A percentile compares a stretch with the other conserved stretches of the same genome.
These are phyloP conservation scores for Listronotus oregonensis DNA, from an alignment of 1,140 invertebrate genomes.

Conservation along the genomic window DNA sequence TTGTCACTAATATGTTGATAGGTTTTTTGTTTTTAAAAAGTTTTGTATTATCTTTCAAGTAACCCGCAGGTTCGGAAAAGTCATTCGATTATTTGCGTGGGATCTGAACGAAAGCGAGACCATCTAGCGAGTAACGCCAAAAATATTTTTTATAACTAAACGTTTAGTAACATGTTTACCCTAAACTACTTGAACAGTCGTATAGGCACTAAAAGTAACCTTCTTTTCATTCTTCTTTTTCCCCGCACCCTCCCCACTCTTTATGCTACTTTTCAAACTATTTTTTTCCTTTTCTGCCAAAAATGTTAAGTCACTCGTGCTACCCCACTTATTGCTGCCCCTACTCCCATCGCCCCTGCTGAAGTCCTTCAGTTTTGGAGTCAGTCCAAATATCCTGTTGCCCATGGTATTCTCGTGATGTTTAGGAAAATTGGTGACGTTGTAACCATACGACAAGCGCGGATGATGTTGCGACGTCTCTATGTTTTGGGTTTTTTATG, in stretches of 20 bases:
- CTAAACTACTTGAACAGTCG: conserved; percentile 71
- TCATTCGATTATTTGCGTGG: too few relatives aligned
- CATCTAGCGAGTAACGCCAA: neutral
- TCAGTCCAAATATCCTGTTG: conserved; percentile 54
- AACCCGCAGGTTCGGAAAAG: too few relatives aligned
- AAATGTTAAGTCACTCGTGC: conserved; percentile 43
- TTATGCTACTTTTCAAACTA: conserved; percentile 56
- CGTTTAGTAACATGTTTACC: neutral
- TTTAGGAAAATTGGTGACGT: conserved; percentile 11
- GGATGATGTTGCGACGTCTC: conserved; percentile 5
- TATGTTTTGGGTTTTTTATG: neutral
- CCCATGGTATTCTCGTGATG: conserved; percentile 38
- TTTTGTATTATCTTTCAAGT: too few relatives aligned
- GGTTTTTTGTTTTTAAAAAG: too few relatives aligned
- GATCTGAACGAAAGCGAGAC: too few relatives aligned
- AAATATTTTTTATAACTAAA: neutral
- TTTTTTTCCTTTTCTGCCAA: conserved; percentile 26
- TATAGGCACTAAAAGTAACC: conserved; percentile 75
- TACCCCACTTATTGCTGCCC: conserved; percentile 42
- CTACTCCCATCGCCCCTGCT: conserved; percentile 20
- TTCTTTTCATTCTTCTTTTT: conserved; percentile 61
- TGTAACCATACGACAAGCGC: conserved; percentile 24
- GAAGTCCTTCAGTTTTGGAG: conserved; percentile 54
- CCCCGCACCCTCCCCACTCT: conserved; percentile 43
- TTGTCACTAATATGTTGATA: too few relatives aligned